Evolutionary conservation across 2,797 vertebrate species (phyloP), one percentile per base, ranked within the genome.

Genomic region (Aratinga solstitialis): DNA sequence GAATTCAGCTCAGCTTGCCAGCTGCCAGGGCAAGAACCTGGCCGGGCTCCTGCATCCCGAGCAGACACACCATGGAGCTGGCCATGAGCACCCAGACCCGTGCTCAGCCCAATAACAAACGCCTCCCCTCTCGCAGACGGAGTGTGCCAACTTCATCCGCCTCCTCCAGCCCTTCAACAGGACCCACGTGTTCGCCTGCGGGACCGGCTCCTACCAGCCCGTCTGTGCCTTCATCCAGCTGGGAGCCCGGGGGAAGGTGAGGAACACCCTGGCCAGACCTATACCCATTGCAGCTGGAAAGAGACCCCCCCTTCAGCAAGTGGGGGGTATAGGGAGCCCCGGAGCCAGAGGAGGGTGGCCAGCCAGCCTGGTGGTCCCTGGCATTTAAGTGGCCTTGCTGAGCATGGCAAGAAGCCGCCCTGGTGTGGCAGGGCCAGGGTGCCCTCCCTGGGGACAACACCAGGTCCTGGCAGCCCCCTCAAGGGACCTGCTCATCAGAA

Each of bases 61-160:
- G 56, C 43, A 56, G 75, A 20, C n/a, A 11, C 1, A 1, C 27
- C 45, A 20, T 2, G 4, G 32, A 47, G 36, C 69, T 56, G 69
- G 53, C n/a, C 13, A 21, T 1, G 1, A 40, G 18, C 4, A 6
- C n/a, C 30, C 42, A 17, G 26, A 12, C 24, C 50, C 8, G 38
- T 16, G 43, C 82, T 85, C 43, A 32, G 59, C 9, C 50, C 42
- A 2, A 8, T 89, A n/a, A 93, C 69, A 30, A 54, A 20, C 21
- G 13, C 73, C 80, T 82, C 63, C 26, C 45, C 71, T 65, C 2
- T 66, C 1, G 7, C 97, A 99, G 99, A 98, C 96, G 0, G 99
- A 99, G n/a, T 99, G 99, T 69, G 98, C 98, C 87, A 99, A 99
- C 97, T 99, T 98, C 43, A 98, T 99, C 76, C 98, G 98, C 30